phyloP scores from a whole-genome alignment of 2,888 invertebrate species.

The Andrena chrysosceles region DNA sequence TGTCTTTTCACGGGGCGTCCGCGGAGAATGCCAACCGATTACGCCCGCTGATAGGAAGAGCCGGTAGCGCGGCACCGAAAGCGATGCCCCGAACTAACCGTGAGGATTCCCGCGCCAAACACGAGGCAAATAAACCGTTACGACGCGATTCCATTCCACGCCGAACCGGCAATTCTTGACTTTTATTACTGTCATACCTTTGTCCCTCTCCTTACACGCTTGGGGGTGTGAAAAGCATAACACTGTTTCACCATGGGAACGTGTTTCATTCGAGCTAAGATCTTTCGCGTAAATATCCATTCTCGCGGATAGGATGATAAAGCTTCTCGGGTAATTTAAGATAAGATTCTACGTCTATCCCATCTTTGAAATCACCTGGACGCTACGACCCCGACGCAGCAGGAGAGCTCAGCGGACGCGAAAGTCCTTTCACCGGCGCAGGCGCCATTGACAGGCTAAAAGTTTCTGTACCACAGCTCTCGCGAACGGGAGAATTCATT shows the following conservation, averaged over 20 bases:
- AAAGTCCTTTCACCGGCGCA: no score
- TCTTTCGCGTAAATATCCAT: background rate
- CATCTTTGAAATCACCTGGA: no score
- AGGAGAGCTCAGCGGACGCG: no score
- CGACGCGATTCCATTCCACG: slow-evolving; percentile 60
- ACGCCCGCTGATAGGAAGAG: slow-evolving; percentile 74
- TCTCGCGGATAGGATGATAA: no score
- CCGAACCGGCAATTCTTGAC: slow-evolving; percentile 29
- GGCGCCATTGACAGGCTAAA: no score
- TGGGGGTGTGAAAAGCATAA: background rate
- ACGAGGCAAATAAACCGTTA: slow-evolving; percentile 68
- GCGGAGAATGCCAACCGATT: slow-evolving; percentile 79
- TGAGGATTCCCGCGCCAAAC: slow-evolving; percentile 56
- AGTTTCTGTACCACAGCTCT: background rate
- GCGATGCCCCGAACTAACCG: slow-evolving; percentile 17
- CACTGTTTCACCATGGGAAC: background rate
- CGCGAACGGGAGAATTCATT: background rate
- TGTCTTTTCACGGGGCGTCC: slow-evolving; percentile 60
- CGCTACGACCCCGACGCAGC: no score
- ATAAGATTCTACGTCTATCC: no score
- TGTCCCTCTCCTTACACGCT: background rate
- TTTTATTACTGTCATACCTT: slow-evolving; percentile 11
- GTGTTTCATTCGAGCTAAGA: background rate
- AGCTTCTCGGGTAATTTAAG: no score
- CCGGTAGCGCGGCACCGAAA: slow-evolving; percentile 65